Evolutionary conservation across 2,113 vertebrate species (phyloP), one percentile per base, ranked within the genome.

Genomic region (Rhinolophus sinicus): DNA sequence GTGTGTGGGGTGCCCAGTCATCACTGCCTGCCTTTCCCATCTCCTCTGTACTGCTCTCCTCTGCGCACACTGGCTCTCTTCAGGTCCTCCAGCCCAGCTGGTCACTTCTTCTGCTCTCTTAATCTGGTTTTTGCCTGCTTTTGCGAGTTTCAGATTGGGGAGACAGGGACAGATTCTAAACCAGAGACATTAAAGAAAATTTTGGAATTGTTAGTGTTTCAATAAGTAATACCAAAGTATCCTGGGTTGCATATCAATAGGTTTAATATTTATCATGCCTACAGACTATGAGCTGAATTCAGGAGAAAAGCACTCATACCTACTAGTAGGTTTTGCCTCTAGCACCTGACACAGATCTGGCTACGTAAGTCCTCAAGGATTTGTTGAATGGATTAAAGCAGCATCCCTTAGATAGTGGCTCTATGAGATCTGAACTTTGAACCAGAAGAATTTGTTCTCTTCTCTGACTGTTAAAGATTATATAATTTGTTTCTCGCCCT

Each of bases 391-490:
- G 24, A 82, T 91, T 86, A 89, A 88, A 52, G 3, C 35, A 70
- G 33, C 0, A 72, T 91, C 38, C 16, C 24, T 83, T 62, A 52
- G 10, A 75, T 40, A 80, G 35, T 73, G 28, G 69, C 52, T 70
- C 44, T 65, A 1, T 62, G 40, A 96, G 62, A 86, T 65, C 21
- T 82, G 26, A 38, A 6, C 38, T 95, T 96, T 69, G 44, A 93
- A 94, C 19, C 28, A 85, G 65, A 84, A 56, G n/a, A 95, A 87
- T 7, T 9, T 94, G 15, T n/a, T 81, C 26, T 35, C 52, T 60
- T 94, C 54, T 90, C 69, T 87, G 30, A 94, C 60, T 92, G 81
- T 40, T 85, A 81, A 88, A 81, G 28, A 94, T 67, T n/a, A 24
- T 67, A 81, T 70, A 35, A 85, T 65, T 94, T 89, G 40, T 60